Evolutionary conservation across 30 jellyfish, hydroid and myxozoan species (phyloP).

Genomic region (Aurelia aurita complex sp. Pacific): DNA sequence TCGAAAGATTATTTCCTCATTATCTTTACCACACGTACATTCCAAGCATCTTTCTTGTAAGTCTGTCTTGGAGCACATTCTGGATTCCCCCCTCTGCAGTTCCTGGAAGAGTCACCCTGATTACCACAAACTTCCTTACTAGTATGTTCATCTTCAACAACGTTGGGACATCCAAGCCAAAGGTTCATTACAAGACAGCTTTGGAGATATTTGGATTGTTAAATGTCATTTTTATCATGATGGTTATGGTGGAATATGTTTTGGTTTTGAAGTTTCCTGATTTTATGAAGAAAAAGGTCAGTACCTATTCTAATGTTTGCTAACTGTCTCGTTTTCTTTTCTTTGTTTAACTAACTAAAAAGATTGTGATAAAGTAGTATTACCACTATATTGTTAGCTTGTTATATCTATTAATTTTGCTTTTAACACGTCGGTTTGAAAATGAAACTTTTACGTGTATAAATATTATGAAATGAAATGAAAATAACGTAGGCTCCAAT

Average conservation of each 20-base stretch:
- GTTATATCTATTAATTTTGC: too few relatives aligned
- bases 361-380: too few relatives aligned
- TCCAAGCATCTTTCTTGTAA: constrained; percentile 40
- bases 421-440: too few relatives aligned
- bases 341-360: too few relatives aligned
- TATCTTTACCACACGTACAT: constrained; percentile 47
- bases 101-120: constrained; percentile 66
- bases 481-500: too few relatives aligned
- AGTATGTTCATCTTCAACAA: constrained; percentile 40
- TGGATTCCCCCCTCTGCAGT: constrained; percentile 66
- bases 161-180: constrained; percentile 40
- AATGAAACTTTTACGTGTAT: too few relatives aligned
- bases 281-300: background rate
- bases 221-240: constrained; percentile 34
- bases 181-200: constrained; percentile 60
- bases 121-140: constrained; percentile 58
- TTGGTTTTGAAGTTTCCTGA: constrained; percentile 8
- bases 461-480: too few relatives aligned
- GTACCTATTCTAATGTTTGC: too few relatives aligned
- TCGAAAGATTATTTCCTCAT: constrained; percentile 26
- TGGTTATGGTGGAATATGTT: constrained; percentile 62
- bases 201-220: constrained; percentile 40
- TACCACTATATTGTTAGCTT: too few relatives aligned
- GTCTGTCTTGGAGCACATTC: constrained; percentile 48
- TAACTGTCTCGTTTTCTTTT: too few relatives aligned